These are phyloP conservation scores for Tethya wilhelma DNA, from an alignment of 37 sponge, comb jelly and placozoan genomes.

Conservation along the genomic window DNA sequence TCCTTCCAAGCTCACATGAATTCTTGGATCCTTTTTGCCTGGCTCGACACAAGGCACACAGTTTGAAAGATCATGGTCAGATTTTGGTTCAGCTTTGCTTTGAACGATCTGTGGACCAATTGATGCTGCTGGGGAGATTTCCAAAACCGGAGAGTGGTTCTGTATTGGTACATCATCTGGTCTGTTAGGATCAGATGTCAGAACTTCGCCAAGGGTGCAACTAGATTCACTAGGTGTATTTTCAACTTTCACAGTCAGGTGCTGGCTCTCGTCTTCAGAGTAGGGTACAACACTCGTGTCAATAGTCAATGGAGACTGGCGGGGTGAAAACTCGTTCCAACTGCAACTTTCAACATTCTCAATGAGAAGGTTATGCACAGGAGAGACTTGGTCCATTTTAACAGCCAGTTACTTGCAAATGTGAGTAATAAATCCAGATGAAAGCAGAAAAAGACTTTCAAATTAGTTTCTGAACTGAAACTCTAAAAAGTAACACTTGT, in stretches of 20 bases:
- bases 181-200: no score
- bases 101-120: no score
- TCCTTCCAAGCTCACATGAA: conserved; percentile 55
- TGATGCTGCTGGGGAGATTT: background rate
- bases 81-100: no score
- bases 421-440: background rate
- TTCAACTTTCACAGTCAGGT: background rate
- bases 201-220: background rate
- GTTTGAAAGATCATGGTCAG: no score
- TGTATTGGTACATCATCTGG: no score
- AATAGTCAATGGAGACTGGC: background rate
- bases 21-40: background rate
- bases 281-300: background rate
- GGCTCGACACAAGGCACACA: conserved; percentile 1
- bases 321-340: conserved; percentile 5
- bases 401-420: background rate
- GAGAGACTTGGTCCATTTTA: conserved; percentile 36
- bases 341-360: conserved; percentile 23
- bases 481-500: conserved; percentile 2
- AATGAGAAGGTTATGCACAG: background rate
- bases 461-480: background rate
- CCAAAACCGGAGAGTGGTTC: background rate
- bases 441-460: background rate
- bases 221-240: background rate
- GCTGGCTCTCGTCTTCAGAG: background rate